Base-by-base conservation (phyloP, 2,888 invertebrate species). In the Cyaniris semiargus region DNA sequence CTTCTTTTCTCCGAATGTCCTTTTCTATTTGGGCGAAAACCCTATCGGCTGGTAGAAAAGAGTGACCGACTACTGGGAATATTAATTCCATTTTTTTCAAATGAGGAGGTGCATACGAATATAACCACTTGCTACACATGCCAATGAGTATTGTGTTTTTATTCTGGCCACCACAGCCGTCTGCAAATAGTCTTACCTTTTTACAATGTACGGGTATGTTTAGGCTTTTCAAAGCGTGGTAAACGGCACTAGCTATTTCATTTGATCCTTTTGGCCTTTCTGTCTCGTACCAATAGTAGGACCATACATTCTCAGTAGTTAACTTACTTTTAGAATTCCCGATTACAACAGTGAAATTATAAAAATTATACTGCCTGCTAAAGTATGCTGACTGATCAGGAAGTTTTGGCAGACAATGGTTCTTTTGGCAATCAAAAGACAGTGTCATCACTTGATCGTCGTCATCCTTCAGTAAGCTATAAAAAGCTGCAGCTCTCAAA, bases 361-460 rank as follows among this genome's bases (percentile, higher is more conserved):
- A 75, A 58, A 75, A 75, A 31, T 58, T 75, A 75, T 58, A 75
- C 13, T 75, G 60, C 58, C 75, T 60, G n/a, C 75, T 75, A 34
- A 34, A 34, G 34, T 34, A 34, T 34, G 34, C 34, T 34, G 34
- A 34, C 7, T 34, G 34, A 34, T 75, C 75, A 53, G 75, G 56
- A 56, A 75, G 56, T 75, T 75, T 75, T 23, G 75, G 75, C 23
- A 58, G 75, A 23, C 56, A 75, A 56, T 75, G 56, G 53, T 75
- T 75, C 53, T 75, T 75, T 53, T 75, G 34, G 75, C 75, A 75
- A 53, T 75, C 75, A 75, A 75, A 75, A 75, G 75, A 75, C 53
- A 75, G 53, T 75, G 75, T 27, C 56, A 75, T 56, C 6, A 75
- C 58, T 56, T 56, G 23, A 58, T 56, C 15, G 56, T 53, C 75